phyloP scores from a whole-genome alignment of 2,113 vertebrate genomes.

The Nicator chloris region DNA sequence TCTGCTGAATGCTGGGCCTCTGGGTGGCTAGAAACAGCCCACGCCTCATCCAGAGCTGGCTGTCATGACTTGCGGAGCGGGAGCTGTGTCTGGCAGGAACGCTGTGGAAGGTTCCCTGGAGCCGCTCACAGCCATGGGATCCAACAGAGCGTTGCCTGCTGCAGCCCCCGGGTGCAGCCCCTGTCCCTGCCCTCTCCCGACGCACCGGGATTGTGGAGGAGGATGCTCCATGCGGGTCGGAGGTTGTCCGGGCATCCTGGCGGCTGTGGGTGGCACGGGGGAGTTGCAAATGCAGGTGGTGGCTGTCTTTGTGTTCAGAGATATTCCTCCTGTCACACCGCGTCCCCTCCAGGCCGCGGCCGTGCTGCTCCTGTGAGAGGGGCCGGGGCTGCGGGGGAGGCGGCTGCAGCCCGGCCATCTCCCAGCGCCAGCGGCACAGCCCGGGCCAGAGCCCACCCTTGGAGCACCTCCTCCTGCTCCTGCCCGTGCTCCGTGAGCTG shows the following conservation, averaged over 20 bases:
- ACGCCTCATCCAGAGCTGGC: neutral
- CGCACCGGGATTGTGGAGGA: neutral
- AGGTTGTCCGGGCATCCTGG: neutral
- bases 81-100: neutral
- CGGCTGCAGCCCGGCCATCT: fast-evolving
- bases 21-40: neutral
- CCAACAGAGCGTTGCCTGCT: neutral
- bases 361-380: neutral
- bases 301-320: neutral
- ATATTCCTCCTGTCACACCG: neutral
- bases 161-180: neutral
- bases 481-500: neutral
- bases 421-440: neutral
- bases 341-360: fast-evolving
- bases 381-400: neutral
- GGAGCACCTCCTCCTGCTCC: neutral
- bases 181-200: neutral
- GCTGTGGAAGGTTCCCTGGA: neutral
- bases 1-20: neutral
- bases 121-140: neutral
- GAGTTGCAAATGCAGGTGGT: neutral
- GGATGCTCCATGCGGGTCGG: neutral
- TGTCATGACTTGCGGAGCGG: neutral
- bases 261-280: neutral
- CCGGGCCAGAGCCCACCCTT: neutral